Evolutionary conservation across 1,140 invertebrate genomes (phyloP).

Genomic region (Andrena cerasifolii): DNA sequence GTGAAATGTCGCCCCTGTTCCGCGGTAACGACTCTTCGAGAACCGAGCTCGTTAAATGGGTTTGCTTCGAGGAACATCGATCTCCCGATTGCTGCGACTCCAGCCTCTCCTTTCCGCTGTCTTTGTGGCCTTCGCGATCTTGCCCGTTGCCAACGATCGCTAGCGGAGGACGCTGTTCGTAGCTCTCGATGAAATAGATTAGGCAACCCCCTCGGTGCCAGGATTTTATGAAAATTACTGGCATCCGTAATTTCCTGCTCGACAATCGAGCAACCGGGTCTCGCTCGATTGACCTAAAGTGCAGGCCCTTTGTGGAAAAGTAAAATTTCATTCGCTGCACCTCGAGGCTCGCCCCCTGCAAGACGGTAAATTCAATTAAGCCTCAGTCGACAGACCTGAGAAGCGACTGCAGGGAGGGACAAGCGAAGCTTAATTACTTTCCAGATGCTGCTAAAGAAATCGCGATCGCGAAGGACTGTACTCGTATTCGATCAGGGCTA

Average conservation of each 20-base stretch:
- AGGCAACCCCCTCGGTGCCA: neutral
- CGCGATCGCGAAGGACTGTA: neutral
- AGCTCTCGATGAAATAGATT: too few species aligned
- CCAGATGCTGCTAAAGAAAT: neutral
- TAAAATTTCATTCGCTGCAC: conserved; percentile 30
- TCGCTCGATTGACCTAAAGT: conserved; percentile 20
- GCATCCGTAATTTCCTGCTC: conserved; percentile 16
- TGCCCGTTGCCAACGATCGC: neutral
- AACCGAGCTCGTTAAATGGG: conserved; percentile 14
- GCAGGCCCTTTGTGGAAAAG: conserved; percentile 13
- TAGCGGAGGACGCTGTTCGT: too few species aligned
- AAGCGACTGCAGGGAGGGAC: neutral
- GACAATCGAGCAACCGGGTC: conserved; percentile 10
- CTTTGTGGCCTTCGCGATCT: too few species aligned
- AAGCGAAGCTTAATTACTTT: conserved; percentile 30
- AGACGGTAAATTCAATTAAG: conserved; percentile 38
- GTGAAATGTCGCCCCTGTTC: neutral
- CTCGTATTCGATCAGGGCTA: too few species aligned
- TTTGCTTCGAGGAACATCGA: conserved; percentile 10
- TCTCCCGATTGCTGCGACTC: neutral
- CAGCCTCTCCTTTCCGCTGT: too few species aligned
- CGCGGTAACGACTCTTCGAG: conserved; percentile 20
- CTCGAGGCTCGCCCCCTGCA: neutral
- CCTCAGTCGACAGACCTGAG: conserved; percentile 10
- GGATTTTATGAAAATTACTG: neutral